A percentile compares a stretch with the other conserved stretches of the same genome.
Conservation (phyloP, 2,888 invertebrate species). For the Dorcus parallelipipedus region DNA sequence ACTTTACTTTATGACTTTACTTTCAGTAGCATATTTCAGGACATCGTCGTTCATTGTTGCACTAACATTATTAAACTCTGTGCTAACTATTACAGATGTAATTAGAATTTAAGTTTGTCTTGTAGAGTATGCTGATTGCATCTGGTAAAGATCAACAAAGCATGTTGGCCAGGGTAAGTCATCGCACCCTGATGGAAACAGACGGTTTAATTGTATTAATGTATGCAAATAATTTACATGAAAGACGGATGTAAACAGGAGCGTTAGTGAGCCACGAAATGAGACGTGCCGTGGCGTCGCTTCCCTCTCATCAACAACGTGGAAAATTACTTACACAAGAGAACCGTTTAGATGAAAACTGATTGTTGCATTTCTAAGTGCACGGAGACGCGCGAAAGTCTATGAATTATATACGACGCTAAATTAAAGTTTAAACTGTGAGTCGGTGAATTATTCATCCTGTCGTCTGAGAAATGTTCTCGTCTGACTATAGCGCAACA, state of each 20-base stretch:
- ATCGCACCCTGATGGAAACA: conserved; percentile 7
- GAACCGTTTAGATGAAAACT: conserved; percentile 10
- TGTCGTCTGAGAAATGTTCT: too few species aligned
- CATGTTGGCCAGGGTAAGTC: background rate
- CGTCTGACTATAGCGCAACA: too few species aligned
- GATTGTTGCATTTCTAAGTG: conserved; percentile 16
- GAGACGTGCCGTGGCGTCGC: conserved; percentile 28
- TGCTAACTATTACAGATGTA: too few species aligned
- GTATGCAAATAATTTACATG: conserved; percentile 45
- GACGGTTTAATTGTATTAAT: conserved; percentile 40
- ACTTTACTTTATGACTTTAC: too few species aligned
- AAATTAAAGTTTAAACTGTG: background rate
- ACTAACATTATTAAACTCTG: too few species aligned
- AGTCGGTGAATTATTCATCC: too few species aligned
- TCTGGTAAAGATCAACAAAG: conserved; percentile 1
- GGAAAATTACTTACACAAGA: conserved; percentile 17
- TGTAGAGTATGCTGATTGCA: background rate
- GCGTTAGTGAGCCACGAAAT: conserved; percentile 45
- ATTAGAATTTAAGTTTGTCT: too few species aligned
- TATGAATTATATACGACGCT: conserved; percentile 10
- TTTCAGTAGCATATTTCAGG: too few species aligned
- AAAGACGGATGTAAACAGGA: conserved; percentile 43
- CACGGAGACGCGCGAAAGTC: conserved; percentile 1
- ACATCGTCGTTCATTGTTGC: too few species aligned
- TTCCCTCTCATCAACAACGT: conserved; percentile 15